Percentiles rank a stretch among this genome's conserved stretches.
phyloP scores from a whole-genome alignment of 1,140 invertebrate genomes.

The Drosophila azteca region DNA sequence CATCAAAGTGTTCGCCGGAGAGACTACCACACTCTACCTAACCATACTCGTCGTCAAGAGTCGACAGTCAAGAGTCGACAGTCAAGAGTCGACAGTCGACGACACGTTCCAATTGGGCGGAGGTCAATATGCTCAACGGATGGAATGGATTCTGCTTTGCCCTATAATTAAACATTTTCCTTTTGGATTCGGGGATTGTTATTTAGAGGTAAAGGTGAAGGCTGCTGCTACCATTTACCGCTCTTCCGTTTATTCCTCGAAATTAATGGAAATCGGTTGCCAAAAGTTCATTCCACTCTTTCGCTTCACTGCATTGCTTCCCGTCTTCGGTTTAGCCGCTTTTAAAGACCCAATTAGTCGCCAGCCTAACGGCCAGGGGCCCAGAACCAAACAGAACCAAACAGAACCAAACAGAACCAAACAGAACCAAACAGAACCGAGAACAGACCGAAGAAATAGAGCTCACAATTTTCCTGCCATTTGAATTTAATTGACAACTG shows the following conservation, averaged over 20 bases:
- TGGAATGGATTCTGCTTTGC: conserved; percentile 43
- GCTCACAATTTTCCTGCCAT: conserved; percentile 46
- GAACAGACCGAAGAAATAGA: conserved; percentile 6
- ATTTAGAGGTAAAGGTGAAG: conserved; percentile 50
- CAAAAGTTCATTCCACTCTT: conserved; percentile 54
- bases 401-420: too few relatives aligned
- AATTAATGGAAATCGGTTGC: conserved; percentile 62
- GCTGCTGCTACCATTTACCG: conserved; percentile 13
- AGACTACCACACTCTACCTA: conserved; percentile 69
- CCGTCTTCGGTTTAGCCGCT: conserved; percentile 12
- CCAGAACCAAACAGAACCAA: conserved; percentile 23
- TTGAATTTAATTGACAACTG: conserved; percentile 68
- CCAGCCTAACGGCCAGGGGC: conserved; percentile 55
- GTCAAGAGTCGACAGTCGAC: too few relatives aligned
- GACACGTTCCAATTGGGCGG: conserved; percentile 71
- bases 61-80: too few relatives aligned
- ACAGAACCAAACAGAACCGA: conserved; percentile 17
- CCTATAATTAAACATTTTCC: conserved; percentile 73
- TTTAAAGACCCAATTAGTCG: conserved; percentile 66
- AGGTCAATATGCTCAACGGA: conserved; percentile 62
- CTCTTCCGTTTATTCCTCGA: conserved; percentile 25
- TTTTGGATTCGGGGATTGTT: conserved; percentile 4
- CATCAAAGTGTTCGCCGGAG: conserved; percentile 66
- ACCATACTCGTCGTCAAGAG: conserved; percentile 54
- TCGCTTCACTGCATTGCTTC: too few relatives aligned